Percentiles rank a stretch among this genome's conserved stretches.
phyloP scores from a whole-genome alignment of 2,888 invertebrate species.

The Thymelicus sylvestris region DNA sequence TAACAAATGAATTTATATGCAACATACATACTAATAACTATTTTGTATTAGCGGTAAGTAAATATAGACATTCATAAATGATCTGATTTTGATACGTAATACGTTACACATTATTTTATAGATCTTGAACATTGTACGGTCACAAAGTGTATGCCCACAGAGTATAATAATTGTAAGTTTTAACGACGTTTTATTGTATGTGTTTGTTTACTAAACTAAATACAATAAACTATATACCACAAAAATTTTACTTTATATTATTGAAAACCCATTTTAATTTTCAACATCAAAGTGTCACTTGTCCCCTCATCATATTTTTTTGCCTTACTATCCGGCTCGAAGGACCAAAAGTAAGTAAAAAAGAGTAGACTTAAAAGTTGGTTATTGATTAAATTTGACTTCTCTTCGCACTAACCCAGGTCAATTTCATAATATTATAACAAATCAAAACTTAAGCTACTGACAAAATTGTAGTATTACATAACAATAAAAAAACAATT shows the following conservation, averaged over 20 bases:
- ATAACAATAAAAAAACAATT: no score
- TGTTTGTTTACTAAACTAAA: conserved; percentile 74
- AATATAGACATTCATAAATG: conserved; percentile 54
- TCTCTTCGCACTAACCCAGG: no score
- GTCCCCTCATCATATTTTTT: no score
- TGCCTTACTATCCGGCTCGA: no score
- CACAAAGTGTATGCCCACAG: conserved; percentile 57
- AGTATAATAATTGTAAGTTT: conserved; percentile 52
- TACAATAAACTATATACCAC: conserved; percentile 72
- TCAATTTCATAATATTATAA: no score
- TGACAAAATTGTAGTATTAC: no score
- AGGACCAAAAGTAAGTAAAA: no score
- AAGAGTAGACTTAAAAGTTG: no score
- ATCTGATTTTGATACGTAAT: conserved; percentile 67
- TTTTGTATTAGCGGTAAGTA: conserved; percentile 18
- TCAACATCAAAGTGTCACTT: no score
- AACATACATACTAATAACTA: conserved; percentile 12
- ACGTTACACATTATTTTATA: conserved; percentile 43
- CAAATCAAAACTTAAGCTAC: no score
- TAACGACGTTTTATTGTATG: conserved; percentile 72
- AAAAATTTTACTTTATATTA: conserved; percentile 37
- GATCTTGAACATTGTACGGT: conserved; percentile 55
- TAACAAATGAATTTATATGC: neutral
- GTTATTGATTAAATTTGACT: no score
- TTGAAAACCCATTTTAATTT: neutral